Evolutionary conservation across 1,140 invertebrate species (phyloP), one percentile per base, ranked within the genome.

Genomic region (Brachionus sp.): DNA sequence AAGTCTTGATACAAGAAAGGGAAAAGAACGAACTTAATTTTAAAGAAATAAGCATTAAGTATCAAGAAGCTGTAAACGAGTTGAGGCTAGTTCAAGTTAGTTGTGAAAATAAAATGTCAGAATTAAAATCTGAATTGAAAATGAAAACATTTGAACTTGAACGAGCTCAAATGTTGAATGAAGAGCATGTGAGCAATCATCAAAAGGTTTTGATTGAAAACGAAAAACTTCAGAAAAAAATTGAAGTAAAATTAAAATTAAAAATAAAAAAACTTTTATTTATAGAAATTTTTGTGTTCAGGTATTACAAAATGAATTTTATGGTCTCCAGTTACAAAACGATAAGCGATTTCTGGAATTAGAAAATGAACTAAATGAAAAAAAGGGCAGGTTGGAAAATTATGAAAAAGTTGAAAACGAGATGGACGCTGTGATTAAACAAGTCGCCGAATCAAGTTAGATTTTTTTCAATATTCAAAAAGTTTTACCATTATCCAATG

Each of bases 321-420:
- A 88, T 82, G 84, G 57, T 23, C 85, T 88, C 13, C 86, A 89
- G 84, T 86, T 86, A 29, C 77, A 84, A 29, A 85, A 86, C 62
- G 86, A 87, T 75, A 86, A 86, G 37, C 84, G 85, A 64, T 85
- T 88, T 12, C 85, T 84, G 5, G 88, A 88, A 68, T 75, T 88
- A 6, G 88, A 89, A 84, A 83, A 85, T 13, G 68, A 84, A 12
- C 37, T 88, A 57, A 85, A 85, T 10, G 87, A 89, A 68, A 86
- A 86, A 83, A 86, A 84, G 33, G 70, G 77, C 4, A 86, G 87
- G 82, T 84, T 89, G 33, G 85, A 87, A 64, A 85, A 86, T 6
- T 89, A 89, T 84, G 88, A 89, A 84, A 86, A 86, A 73, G 75
- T 89, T 25, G 89, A 89, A 82, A 84, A 88, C 75, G 88, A 89